These are phyloP conservation scores for Melanotaenia pygmaea DNA, from an alignment of 2,797 vertebrate species.

Conservation along the genomic window DNA sequence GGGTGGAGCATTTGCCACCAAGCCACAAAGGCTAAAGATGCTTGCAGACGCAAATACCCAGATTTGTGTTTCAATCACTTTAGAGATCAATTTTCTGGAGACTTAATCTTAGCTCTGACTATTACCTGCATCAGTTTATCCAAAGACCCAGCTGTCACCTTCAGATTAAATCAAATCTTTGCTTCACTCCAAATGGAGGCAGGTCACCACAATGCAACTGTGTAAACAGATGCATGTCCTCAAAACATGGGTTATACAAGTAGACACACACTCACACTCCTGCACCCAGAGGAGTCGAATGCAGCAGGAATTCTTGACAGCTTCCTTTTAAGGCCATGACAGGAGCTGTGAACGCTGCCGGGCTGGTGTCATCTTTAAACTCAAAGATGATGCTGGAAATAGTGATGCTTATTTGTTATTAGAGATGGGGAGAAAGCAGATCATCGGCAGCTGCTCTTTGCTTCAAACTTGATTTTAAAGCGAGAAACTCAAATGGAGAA, in stretches of 20 bases:
- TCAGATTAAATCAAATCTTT: background rate
- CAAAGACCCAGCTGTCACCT: background rate
- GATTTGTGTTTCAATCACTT: slow-evolving; percentile 13
- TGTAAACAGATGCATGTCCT: slow-evolving; percentile 24
- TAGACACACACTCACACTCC: background rate
- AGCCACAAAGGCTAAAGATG: slow-evolving; percentile 18
- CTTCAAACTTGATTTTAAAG: background rate
- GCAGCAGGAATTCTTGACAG: slow-evolving; percentile 39
- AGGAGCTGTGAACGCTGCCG: slow-evolving; percentile 30
- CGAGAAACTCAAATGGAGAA: slow-evolving; percentile 3
- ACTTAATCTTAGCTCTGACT: background rate
- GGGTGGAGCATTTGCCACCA: slow-evolving; percentile 36
- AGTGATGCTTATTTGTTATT: slow-evolving; percentile 17
- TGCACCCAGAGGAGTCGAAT: slow-evolving; percentile 25
- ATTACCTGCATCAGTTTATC: background rate
- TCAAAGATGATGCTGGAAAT: slow-evolving; percentile 37
- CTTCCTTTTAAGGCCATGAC: slow-evolving; percentile 51
- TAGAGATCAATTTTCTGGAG: background rate
- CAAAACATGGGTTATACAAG: slow-evolving; percentile 4
- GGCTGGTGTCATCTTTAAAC: slow-evolving; percentile 25
- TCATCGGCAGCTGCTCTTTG: slow-evolving; percentile 4
- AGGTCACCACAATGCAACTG: background rate
- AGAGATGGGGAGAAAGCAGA: slow-evolving; percentile 1
- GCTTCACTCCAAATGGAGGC: background rate
- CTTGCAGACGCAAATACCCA: slow-evolving; percentile 10